phyloP scores from a whole-genome alignment of 2,797 vertebrate species.

The Galagoides demidoff region DNA sequence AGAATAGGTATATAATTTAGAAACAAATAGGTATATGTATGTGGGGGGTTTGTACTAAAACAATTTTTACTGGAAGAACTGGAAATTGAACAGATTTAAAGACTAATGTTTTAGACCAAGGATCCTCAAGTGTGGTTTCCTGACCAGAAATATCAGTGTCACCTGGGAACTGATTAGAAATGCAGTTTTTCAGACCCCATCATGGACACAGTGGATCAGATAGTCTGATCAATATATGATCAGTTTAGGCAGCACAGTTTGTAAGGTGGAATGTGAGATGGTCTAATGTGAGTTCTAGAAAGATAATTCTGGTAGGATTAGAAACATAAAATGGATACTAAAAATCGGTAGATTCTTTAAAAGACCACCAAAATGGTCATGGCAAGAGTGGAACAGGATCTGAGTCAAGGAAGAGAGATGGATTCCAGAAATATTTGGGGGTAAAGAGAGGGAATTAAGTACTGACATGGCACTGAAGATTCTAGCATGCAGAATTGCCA shows the following conservation, averaged over 20 bases:
- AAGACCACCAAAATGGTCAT: background rate
- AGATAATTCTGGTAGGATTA: constrained; percentile 8
- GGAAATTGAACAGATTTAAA: background rate
- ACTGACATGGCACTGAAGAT: background rate
- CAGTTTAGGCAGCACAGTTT: background rate
- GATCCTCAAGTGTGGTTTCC: background rate
- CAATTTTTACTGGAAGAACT: background rate
- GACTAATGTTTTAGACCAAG: background rate
- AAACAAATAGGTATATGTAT: background rate
- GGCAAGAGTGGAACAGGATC: background rate
- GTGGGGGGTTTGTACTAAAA: background rate
- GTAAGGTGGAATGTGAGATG: background rate
- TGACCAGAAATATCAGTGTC: background rate
- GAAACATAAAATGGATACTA: background rate
- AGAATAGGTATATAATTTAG: background rate
- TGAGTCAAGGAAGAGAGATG: background rate
- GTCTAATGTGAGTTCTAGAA: background rate
- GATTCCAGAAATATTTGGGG: background rate
- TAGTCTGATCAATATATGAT: background rate
- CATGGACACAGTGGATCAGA: background rate
- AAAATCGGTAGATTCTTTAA: background rate
- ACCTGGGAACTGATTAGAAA: background rate
- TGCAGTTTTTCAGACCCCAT: background rate
- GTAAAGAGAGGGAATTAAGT: background rate
- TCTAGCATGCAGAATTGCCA: background rate